Conservation (phyloP, 2,888 invertebrate genomes). For the Pollenia angustigena region DNA sequence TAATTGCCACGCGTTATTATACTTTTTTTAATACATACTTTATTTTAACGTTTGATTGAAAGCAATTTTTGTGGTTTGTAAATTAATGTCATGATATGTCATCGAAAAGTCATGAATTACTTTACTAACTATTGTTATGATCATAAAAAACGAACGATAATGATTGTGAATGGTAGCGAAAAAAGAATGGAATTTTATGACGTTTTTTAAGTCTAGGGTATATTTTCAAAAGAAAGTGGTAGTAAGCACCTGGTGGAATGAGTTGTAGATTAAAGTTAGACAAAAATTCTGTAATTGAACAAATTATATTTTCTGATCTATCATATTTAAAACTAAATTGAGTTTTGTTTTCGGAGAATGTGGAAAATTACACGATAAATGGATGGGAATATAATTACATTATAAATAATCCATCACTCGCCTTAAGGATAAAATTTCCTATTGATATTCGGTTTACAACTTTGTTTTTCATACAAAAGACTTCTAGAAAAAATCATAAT, state of each 20-base stretch:
- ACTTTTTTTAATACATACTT: constrained; percentile 6
- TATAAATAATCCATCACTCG: no score
- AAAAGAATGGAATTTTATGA: constrained; percentile 46
- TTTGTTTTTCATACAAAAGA: no score
- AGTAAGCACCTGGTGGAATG: neutral
- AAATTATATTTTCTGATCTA: no score
- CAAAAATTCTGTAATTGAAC: no score
- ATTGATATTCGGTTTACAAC: no score
- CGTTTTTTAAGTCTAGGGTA: neutral
- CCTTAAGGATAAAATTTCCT: no score
- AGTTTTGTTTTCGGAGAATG: no score
- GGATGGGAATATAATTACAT: no score
- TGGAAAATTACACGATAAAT: no score
- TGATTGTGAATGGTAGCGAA: constrained; percentile 32
- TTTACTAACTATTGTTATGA: constrained; percentile 9
- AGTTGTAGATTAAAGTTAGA: no score
- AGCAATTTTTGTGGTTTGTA: constrained; percentile 66
- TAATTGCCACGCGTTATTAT: constrained; percentile 71
- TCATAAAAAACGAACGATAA: constrained; percentile 10
- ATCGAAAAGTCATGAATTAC: constrained; percentile 67
- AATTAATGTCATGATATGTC: constrained; percentile 66
- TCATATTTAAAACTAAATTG: no score
- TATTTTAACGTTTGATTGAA: constrained; percentile 57
- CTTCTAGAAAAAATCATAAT: no score
- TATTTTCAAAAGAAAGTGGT: neutral